Evolutionary conservation across 2,113 vertebrate genomes (phyloP), one percentile per base, ranked within the genome.

Genomic region (Uropsilus gracilis): DNA sequence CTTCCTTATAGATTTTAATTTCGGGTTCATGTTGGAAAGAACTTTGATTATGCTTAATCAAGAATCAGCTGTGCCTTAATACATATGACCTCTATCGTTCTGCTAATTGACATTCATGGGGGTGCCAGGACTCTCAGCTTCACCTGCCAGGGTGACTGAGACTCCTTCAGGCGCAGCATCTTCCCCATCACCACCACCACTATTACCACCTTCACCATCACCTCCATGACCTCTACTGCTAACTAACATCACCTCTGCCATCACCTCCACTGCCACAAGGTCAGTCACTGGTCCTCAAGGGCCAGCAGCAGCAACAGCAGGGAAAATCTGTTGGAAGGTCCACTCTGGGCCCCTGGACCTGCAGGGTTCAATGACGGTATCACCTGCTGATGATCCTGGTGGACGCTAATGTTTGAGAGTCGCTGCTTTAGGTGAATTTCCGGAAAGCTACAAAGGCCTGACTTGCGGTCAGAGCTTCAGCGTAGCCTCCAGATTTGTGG

Each of bases 281-380:
- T 61, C n/a, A n/a, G 6, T n/a, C n/a, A n/a, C n/a, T n/a, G n/a
- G 3, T 71, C 85, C 81, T 80, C 72, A 78, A 39, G 39, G 66
- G 64, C 37, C 37, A 81, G 26, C 28, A 34, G 73, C 48, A 78
- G 37, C 81, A 68, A 30, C 50, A 64, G 18, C 57, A 53, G 7
- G 26, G 5, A 48, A 55, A 50, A 2, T 10, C 2, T 85, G n/a
- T 57, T 84, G 59, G 37, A 85, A n/a, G 44, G 81, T 17, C 55
- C 34, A 24, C 32, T 85, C 90, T 12, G n/a, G 90, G 37, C 37
- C 39, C 34, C 71, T 57, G 73, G 86, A 73, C n/a, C 22, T n/a
- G 16, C 26, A 22, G 42, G 61, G 20, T n/a, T 64, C n/a, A 26
- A 39, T 20, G 44, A 75, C 1, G 14, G 13, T n/a, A n/a, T 10